A percentile compares a stretch with the other conserved stretches of the same genome.
Conservation (phyloP, 2,888 invertebrate genomes). For the Lasioglossum marginatum region DNA sequence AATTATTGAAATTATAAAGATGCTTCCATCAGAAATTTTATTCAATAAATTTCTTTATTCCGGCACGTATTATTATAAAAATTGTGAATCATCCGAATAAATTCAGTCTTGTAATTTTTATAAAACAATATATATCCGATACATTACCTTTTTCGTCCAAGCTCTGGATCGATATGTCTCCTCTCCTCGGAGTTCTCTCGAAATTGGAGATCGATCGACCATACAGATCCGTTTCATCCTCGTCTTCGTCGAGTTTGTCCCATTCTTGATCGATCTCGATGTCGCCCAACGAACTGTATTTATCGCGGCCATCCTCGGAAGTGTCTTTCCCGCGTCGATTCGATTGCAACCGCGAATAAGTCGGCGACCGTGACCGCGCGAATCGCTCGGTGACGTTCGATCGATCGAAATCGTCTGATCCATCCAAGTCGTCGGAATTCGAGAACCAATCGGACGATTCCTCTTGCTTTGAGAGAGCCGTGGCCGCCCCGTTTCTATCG, state of each 20-base stretch:
- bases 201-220: not conserved
- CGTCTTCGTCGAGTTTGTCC: not conserved
- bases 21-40: too few relatives aligned
- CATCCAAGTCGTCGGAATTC: not conserved
- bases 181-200: conserved; percentile 85
- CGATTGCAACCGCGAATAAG: not conserved
- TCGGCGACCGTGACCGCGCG: not conserved
- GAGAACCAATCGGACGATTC: not conserved
- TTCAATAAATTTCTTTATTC: too few relatives aligned
- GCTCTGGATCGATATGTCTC: conserved; percentile 89
- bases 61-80: too few relatives aligned
- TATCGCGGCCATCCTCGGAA: not conserved
- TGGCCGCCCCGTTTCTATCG: conserved; percentile 23
- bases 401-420: not conserved
- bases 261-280: not conserved
- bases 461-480: not conserved
- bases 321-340: not conserved
- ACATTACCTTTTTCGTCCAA: conserved; percentile 86
- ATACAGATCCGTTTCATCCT: conserved; percentile 20
- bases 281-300: not conserved
- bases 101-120: too few relatives aligned
- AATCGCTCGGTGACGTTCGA: not conserved
- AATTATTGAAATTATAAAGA: too few relatives aligned
- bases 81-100: too few relatives aligned
- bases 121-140: too few relatives aligned